Evolutionary conservation across 2,797 vertebrate species (phyloP), one percentile per base, ranked within the genome.

Genomic region (Morelia viridis): DNA sequence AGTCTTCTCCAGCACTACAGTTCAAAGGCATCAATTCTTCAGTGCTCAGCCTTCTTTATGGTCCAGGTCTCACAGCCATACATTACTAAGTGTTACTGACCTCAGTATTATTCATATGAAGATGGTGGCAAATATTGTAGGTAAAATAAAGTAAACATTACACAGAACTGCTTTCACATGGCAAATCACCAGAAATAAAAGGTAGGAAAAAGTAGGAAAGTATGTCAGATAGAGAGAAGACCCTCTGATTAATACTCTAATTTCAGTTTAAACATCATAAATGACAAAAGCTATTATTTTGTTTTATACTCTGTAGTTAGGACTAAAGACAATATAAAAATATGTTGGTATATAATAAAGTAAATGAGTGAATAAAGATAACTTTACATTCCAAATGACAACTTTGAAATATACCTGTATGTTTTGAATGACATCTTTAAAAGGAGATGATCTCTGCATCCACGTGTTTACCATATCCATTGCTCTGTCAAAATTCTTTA

Each of bases 401-500:
- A 46, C 19, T 80, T 46, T 22, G 35, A 80, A 80, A 83, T 96
- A 22, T 93, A 99, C 99, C 98, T 99, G 99, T 94, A 99, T 98
- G 85, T 98, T 98, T 86, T 99, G 99, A 90, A 99, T 97, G 1
- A 98, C 97, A 0, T 99, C 98, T 96, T 99, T 99, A 96, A 99
- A 99, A 8, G 98, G 95, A 1, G 97, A 97, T 0, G 99, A 99
- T 10, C 99, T 97, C 96, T 99, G 99, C 12, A 97, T 99, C 97
- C 98, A 99, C 0, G 98, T 98, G 97, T 98, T 99, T 95, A 99
- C 99, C 96, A 99, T 96, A 94, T 99, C 99, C 98, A 99, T 98
- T 0, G 99, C 98, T 87, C 98, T 97, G 95, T 99, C 99, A 10
- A 99, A 99, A 97, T 99, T 99, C 97, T 99, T 99, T 76, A 99